A percentile compares a stretch with the other conserved stretches of the same genome.
phyloP scores from a whole-genome alignment of 2,888 invertebrate genomes.

The Aspidapion aeneum region DNA sequence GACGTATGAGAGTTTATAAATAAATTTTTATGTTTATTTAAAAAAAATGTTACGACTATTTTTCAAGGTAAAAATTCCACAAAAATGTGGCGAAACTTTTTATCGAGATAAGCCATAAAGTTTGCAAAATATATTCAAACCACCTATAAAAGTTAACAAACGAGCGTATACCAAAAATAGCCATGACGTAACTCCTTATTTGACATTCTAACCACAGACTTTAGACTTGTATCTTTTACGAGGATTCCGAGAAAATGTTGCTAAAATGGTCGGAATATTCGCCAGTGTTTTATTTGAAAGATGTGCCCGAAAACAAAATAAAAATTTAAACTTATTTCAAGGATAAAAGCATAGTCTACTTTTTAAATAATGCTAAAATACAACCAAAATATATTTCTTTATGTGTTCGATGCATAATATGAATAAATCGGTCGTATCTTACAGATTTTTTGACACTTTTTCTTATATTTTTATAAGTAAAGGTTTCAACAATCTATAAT shows the following conservation, averaged over 20 bases:
- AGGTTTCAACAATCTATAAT: too few relatives aligned
- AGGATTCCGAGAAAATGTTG: not conserved
- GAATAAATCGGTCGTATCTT: too few relatives aligned
- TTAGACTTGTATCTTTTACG: not conserved
- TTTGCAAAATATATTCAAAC: not conserved
- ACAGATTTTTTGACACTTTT: too few relatives aligned
- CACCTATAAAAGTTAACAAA: conserved; percentile 29
- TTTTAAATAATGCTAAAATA: too few relatives aligned
- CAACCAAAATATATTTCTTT: too few relatives aligned
- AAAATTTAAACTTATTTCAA: not conserved
- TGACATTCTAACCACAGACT: conserved; percentile 30
- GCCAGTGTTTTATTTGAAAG: not conserved
- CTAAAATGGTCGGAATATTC: not conserved
- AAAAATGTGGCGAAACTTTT: not conserved
- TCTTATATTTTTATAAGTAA: too few relatives aligned
- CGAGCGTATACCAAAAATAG: conserved; percentile 32
- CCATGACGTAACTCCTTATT: conserved; percentile 36
- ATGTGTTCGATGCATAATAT: too few relatives aligned
- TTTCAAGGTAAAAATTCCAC: too few relatives aligned
- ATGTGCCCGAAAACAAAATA: not conserved
- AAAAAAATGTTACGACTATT: too few relatives aligned
- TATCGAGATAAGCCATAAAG: not conserved
- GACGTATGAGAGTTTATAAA: too few relatives aligned
- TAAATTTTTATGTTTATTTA: too few relatives aligned
- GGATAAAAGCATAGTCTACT: too few relatives aligned